Evolutionary conservation across 2,113 vertebrate species (phyloP).

Genomic region (Epinephelus lanceolatus): DNA sequence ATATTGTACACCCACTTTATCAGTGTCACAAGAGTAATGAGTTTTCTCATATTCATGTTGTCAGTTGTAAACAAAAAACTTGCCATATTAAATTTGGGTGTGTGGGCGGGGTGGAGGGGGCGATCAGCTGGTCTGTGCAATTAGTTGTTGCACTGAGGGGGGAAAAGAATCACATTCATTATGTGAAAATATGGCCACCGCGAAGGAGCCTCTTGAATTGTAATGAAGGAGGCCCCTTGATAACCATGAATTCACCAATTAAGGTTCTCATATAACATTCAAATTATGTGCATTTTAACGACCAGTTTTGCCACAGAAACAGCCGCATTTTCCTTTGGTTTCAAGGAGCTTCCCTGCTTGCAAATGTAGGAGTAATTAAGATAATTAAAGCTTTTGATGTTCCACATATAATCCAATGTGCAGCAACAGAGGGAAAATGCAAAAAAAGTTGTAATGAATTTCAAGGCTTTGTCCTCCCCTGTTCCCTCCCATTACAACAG

Average conservation of each 20-base stretch:
- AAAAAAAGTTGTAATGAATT: constrained; percentile 60
- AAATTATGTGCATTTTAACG: constrained; percentile 82
- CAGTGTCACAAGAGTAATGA: background rate
- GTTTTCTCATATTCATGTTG: constrained; percentile 26
- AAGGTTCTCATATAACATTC: constrained; percentile 72
- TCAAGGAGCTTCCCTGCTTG: constrained; percentile 68
- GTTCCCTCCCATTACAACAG: constrained; percentile 31
- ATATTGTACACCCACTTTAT: background rate
- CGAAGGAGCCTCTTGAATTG: constrained; percentile 70
- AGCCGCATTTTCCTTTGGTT: constrained; percentile 59
- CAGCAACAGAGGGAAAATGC: constrained; percentile 42
- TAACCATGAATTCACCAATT: constrained; percentile 80
- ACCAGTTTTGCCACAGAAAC: constrained; percentile 61
- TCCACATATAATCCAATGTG: constrained; percentile 63
- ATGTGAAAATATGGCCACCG: constrained; percentile 70
- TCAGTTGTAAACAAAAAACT: constrained; percentile 37
- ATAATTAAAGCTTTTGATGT: constrained; percentile 84
- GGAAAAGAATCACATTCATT: constrained; percentile 63
- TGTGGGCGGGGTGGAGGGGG: constrained; percentile 37
- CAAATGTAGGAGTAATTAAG: constrained; percentile 81
- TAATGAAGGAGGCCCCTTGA: constrained; percentile 76
- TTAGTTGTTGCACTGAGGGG: constrained; percentile 58
- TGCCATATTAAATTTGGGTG: constrained; percentile 22
- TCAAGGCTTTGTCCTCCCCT: constrained; percentile 56
- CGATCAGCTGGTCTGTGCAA: constrained; percentile 41